Evolutionary conservation across 2,113 vertebrate genomes (phyloP).

Genomic region (Hippocampus abdominalis): DNA sequence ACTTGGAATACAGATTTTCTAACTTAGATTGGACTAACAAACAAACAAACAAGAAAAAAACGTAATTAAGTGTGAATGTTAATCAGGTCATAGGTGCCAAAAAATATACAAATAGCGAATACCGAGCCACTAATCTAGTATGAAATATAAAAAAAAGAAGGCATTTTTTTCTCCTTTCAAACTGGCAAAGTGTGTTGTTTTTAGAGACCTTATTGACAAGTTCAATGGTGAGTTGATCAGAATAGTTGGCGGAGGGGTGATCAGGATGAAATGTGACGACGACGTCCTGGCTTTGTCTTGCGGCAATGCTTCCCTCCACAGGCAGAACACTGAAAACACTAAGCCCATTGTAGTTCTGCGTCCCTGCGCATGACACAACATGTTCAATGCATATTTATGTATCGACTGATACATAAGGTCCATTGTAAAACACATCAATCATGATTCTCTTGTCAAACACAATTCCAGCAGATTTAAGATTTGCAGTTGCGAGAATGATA

Average conservation of each 20-base stretch:
- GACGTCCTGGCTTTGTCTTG: slow-evolving; percentile 75
- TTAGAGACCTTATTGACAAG: slow-evolving; percentile 78
- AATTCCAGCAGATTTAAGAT: background rate
- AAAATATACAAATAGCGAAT: background rate
- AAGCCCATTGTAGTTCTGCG: slow-evolving; percentile 80
- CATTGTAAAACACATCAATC: background rate
- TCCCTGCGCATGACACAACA: slow-evolving; percentile 66
- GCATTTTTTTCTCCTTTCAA: too few species aligned
- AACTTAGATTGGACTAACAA: too few species aligned
- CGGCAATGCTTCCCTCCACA: slow-evolving; percentile 70
- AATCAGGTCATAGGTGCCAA: background rate
- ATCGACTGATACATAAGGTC: background rate
- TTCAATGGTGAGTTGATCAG: slow-evolving; percentile 77
- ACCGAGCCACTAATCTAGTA: too few species aligned
- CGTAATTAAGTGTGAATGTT: too few species aligned
- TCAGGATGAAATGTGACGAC: slow-evolving; percentile 85
- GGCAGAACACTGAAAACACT: slow-evolving; percentile 83
- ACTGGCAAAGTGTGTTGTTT: background rate
- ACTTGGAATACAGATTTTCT: too few species aligned
- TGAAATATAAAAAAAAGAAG: too few species aligned
- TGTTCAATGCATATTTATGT: background rate
- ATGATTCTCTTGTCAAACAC: background rate
- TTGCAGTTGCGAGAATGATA: background rate
- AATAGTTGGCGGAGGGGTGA: slow-evolving; percentile 80
- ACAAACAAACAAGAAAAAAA: too few species aligned